Percentiles rank a stretch among this genome's conserved stretches.
phyloP scores from a whole-genome alignment of 2,797 vertebrate species.

The Intellagama lesueurii region DNA sequence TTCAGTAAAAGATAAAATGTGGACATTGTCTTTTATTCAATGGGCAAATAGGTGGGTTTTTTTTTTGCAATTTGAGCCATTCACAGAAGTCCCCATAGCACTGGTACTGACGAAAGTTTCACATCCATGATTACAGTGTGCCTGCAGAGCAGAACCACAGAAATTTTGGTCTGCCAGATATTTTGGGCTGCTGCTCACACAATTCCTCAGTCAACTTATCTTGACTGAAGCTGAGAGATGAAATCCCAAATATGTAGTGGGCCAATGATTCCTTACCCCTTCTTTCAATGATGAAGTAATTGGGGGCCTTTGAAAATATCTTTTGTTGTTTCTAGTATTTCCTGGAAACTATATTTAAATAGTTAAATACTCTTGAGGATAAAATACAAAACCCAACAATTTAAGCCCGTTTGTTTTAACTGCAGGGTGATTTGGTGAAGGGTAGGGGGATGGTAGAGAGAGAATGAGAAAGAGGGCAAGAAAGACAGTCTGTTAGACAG shows the following conservation, averaged over 20 bases:
- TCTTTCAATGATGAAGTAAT: background rate
- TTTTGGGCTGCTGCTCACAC: too few species aligned
- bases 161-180: too few species aligned
- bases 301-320: conserved; percentile 14
- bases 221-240: too few species aligned
- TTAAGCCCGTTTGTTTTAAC: background rate
- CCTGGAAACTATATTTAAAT: background rate
- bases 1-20: background rate
- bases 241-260: too few species aligned
- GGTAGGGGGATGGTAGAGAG: too few species aligned
- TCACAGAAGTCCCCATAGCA: background rate
- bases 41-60: background rate
- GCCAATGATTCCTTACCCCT: too few species aligned
- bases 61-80: background rate
- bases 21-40: background rate
- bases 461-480: too few species aligned
- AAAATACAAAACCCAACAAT: background rate
- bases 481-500: too few species aligned
- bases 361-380: background rate
- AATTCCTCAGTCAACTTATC: too few species aligned
- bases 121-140: background rate
- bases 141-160: background rate
- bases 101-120: background rate
- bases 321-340: background rate
- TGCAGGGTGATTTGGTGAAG: background rate